These are phyloP conservation scores for Nasua narica DNA, from an alignment of 2,797 vertebrate genomes.

Conservation along the genomic window DNA sequence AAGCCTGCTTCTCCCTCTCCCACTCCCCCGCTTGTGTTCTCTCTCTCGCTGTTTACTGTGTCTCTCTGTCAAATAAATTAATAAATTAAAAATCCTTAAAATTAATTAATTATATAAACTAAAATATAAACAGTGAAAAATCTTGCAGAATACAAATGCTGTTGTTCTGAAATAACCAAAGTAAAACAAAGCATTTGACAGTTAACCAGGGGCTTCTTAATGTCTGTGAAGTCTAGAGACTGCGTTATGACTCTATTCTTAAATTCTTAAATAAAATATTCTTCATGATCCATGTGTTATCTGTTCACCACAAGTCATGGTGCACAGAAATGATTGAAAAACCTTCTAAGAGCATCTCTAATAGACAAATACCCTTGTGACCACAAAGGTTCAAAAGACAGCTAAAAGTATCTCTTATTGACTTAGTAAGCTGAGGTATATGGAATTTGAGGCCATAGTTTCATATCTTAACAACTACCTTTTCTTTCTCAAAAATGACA, in stretches of 20 bases:
- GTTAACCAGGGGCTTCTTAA: neutral
- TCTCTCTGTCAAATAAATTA: too few relatives aligned
- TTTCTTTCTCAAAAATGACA: neutral
- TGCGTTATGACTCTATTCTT: neutral
- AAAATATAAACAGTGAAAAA: neutral
- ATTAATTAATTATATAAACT: neutral
- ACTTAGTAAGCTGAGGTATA: neutral
- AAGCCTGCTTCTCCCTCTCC: too few relatives aligned
- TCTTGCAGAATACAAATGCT: neutral
- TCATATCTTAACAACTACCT: neutral
- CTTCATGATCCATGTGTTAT: neutral
- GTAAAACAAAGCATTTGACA: neutral
- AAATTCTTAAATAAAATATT: conserved; percentile 54
- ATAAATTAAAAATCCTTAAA: too few relatives aligned
- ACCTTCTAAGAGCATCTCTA: neutral
- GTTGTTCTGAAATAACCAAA: neutral
- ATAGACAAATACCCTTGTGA: neutral
- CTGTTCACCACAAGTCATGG: neutral
- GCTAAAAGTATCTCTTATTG: conserved; percentile 6
- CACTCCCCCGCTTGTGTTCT: too few relatives aligned
- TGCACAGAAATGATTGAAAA: neutral
- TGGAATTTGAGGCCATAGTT: neutral
- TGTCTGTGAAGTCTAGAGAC: conserved; percentile 6
- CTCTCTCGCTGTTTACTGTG: too few relatives aligned
- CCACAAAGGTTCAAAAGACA: neutral